These are phyloP conservation scores for Varroa destructor DNA, from an alignment of 1,140 invertebrate species.

Conservation along the genomic window DNA sequence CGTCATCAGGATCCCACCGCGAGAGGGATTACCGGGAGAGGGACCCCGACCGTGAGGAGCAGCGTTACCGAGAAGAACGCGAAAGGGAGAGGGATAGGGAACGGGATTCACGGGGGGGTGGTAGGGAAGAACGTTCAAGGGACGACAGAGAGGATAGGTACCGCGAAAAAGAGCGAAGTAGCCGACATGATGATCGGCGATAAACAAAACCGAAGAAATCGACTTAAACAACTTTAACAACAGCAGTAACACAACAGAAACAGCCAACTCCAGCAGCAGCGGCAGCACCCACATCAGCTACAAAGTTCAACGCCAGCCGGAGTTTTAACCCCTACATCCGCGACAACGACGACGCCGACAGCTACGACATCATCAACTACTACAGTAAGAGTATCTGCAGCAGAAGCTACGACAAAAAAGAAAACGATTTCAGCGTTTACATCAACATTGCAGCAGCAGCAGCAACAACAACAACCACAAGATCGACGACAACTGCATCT, in stretches of 20 bases:
- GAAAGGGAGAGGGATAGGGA: conserved; percentile 34
- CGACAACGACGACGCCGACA: too few species aligned
- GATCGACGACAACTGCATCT: too few species aligned
- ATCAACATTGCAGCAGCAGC: too few species aligned
- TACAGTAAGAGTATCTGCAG: too few species aligned
- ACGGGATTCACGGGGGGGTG: conserved; percentile 27
- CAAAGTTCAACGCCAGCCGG: too few species aligned
- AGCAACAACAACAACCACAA: too few species aligned
- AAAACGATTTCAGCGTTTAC: too few species aligned
- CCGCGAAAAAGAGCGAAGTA: conserved; percentile 21
- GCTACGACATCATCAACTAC: too few species aligned
- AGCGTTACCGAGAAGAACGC: conserved; percentile 41
- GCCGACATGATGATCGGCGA: conserved; percentile 20
- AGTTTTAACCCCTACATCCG: too few species aligned
- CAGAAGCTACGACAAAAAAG: too few species aligned
- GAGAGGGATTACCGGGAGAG: conserved; percentile 46
- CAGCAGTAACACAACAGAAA: neutral
- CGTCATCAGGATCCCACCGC: conserved; percentile 25
- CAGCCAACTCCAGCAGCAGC: neutral
- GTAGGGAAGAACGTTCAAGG: neutral
- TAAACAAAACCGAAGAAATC: neutral
- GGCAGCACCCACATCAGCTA: neutral
- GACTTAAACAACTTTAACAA: neutral
- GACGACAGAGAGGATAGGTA: conserved; percentile 22
- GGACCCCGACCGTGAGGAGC: conserved; percentile 46